phyloP scores from a whole-genome alignment of 2,113 vertebrate genomes.

The Eurypyga helias region DNA sequence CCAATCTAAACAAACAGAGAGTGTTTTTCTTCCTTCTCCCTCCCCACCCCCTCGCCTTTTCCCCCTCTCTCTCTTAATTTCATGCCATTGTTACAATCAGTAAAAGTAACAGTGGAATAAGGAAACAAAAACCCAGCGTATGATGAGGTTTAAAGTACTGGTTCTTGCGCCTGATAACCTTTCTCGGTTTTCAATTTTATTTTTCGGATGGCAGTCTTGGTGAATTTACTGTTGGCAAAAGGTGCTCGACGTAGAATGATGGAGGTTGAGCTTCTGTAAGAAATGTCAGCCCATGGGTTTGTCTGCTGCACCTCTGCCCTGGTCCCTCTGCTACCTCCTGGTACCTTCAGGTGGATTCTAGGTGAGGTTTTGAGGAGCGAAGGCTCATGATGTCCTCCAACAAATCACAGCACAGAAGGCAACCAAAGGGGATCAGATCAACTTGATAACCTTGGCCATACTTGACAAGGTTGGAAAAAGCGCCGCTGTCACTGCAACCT shows the following conservation, averaged over 20 bases:
- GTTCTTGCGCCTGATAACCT: not conserved
- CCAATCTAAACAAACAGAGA: constrained; percentile 55
- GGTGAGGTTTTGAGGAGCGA: not conserved
- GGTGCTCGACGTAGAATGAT: not conserved
- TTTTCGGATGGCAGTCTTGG: not conserved
- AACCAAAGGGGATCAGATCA: not conserved
- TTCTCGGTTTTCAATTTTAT: not conserved
- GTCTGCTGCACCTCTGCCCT: not conserved
- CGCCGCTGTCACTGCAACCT: not conserved
- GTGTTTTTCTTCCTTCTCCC: not conserved
- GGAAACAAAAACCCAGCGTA: not conserved
- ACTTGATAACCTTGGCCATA: not conserved
- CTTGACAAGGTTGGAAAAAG: not conserved
- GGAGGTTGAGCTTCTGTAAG: not conserved
- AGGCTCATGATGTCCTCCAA: not conserved
- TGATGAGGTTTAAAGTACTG: not conserved
- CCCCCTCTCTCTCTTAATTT: not conserved
- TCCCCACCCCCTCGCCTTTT: fast-evolving
- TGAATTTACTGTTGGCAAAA: not conserved
- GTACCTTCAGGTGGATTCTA: not conserved
- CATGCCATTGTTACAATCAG: constrained; percentile 20
- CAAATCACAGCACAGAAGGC: not conserved
- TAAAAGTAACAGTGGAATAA: not conserved
- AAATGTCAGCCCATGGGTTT: not conserved
- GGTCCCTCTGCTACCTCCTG: not conserved